Base-by-base conservation (phyloP, 2,888 invertebrate genomes). In the Phytoseiulus persimilis region DNA sequence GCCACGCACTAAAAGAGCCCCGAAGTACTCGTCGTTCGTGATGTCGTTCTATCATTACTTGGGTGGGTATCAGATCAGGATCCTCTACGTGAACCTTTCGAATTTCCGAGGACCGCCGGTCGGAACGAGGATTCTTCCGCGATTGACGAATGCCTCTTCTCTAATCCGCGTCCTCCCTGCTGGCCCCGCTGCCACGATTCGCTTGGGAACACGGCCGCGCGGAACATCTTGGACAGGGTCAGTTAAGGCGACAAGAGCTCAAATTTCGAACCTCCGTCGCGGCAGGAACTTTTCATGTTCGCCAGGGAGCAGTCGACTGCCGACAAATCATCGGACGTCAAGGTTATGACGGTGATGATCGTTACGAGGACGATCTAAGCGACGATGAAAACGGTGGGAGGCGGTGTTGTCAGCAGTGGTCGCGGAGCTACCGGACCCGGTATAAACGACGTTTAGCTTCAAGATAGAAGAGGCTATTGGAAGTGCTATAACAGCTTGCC, bases 401-500 rank as follows among this genome's bases (percentile, higher is more conserved):
- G 46, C 46, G 6, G 39, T 65, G 65, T 65, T 28, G 65, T 65
- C 65, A 23, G 23, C 18, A 65, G 65, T 65, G 65, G 65, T 65
- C 65, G 65, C 65, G 2, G 65, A 14, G 65, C 18, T 14, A 28
- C 23, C 65, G 18, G 18, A 28, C 65, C 23, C 65, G 65, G 65
- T 65, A 65, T 11, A 65, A 65, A 18, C 65, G 65, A 28, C 28
- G 65, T 65, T 65, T 65, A 65, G 65, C 65, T 28, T 14, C 11
- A 65, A 65, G 65, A 65, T 65, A 65, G 65, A 65, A 65, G 65
- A 65, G 65, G 65, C 65, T 65, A 65, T 65, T 65, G 65, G 65
- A 65, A 65, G 65, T 28, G 65, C 65, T 65, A 65, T 65, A 65
- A 65, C 65, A 65, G 65, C 28, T 65, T 65, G 65, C 65, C 65